Evolutionary conservation across 2,888 invertebrate genomes (phyloP).

Genomic region (Pachycephus smyrnensis): DNA sequence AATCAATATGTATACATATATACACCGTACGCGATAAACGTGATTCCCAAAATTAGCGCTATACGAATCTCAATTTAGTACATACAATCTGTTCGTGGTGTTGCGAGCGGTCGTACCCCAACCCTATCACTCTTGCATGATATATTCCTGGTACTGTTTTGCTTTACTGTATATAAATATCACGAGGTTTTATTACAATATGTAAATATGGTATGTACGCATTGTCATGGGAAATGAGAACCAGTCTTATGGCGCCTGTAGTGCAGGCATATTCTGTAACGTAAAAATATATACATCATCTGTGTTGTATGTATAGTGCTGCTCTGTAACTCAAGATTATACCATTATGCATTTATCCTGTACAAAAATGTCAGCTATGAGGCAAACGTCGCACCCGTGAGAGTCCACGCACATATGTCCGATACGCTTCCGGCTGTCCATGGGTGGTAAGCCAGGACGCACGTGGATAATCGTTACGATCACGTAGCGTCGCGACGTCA

Average conservation of each 20-base stretch:
- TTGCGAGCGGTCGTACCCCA: conserved; percentile 53
- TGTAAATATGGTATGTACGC: conserved; percentile 58
- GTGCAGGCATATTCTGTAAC: conserved; percentile 67
- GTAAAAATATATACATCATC: conserved; percentile 68
- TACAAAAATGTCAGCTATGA: conserved; percentile 63
- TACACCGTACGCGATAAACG: background rate
- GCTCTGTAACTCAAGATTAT: conserved; percentile 68
- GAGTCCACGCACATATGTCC: background rate
- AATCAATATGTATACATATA: background rate
- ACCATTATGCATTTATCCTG: conserved; percentile 60
- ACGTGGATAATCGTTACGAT: background rate
- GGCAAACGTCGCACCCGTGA: conserved; percentile 13
- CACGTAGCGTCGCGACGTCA: background rate
- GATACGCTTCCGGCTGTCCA: background rate
- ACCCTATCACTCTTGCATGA: conserved; percentile 41
- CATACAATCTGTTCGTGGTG: conserved; percentile 36
- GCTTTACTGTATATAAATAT: conserved; percentile 65
- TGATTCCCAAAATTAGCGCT: background rate
- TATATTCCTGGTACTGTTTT: conserved; percentile 38
- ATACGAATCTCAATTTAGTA: background rate
- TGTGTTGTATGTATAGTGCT: conserved; percentile 68
- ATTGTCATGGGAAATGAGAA: conserved; percentile 67
- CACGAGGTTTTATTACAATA: conserved; percentile 63
- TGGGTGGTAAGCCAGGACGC: background rate
- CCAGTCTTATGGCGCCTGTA: conserved; percentile 66